A percentile compares a stretch with the other conserved stretches of the same genome.
phyloP scores from a whole-genome alignment of 2,888 invertebrate species.

The Augochlorella aurata region DNA sequence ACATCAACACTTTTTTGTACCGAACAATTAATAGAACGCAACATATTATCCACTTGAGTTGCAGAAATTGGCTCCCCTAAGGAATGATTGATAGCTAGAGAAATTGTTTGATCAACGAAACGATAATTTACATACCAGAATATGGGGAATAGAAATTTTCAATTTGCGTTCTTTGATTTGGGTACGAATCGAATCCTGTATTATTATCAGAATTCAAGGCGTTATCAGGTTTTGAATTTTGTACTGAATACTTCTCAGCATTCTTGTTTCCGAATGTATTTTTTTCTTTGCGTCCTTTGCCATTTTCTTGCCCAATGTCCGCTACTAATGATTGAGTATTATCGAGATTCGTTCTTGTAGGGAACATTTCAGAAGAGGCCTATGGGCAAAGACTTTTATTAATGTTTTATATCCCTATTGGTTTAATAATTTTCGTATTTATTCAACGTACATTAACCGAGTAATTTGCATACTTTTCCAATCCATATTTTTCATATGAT shows the following conservation, averaged over 20 bases:
- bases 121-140: conserved; percentile 35
- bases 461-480: conserved; percentile 46
- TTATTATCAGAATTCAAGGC: conserved; percentile 31
- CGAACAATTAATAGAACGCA: conserved; percentile 73
- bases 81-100: conserved; percentile 25
- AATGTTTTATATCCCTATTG: not conserved
- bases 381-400: conserved; percentile 10
- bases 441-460: conserved; percentile 47
- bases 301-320: conserved; percentile 29
- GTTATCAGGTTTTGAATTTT: conserved; percentile 31
- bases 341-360: conserved; percentile 18
- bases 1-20: conserved; percentile 81
- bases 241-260: conserved; percentile 22
- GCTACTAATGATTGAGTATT: conserved; percentile 23
- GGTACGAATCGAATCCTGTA: conserved; percentile 29
- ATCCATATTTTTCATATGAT: conserved; percentile 52
- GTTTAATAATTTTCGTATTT: not conserved
- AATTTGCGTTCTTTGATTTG: conserved; percentile 37
- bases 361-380: conserved; percentile 29
- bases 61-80: conserved; percentile 24
- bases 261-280: conserved; percentile 22
- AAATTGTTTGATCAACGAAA: not conserved
- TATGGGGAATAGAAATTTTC: conserved; percentile 39
- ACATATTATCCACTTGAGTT: conserved; percentile 61
- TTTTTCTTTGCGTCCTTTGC: conserved; percentile 36